Conservation (phyloP, 2,113 vertebrate genomes). For the Climacteris rufus region DNA sequence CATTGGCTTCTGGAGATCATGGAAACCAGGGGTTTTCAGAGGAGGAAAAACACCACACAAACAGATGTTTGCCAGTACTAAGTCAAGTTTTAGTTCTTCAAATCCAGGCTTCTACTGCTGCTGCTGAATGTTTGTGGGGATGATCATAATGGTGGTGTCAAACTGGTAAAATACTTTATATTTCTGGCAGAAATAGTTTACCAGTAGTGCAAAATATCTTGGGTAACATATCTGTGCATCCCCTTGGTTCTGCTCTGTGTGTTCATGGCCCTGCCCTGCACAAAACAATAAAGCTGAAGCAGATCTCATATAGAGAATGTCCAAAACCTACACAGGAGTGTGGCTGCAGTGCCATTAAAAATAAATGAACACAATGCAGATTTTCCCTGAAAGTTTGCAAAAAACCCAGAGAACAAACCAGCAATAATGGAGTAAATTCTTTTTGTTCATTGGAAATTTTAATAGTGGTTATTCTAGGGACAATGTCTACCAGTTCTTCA, state of each 20-base stretch:
- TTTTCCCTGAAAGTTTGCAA: neutral
- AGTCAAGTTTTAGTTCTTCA: neutral
- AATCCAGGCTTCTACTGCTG: neutral
- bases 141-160: neutral
- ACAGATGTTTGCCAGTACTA: neutral
- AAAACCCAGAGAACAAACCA: neutral
- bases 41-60: neutral
- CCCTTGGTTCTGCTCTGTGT: neutral
- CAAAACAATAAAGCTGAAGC: neutral
- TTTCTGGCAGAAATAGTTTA: neutral
- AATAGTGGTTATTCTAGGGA: neutral
- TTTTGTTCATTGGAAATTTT: neutral
- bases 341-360: neutral
- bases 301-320: neutral
- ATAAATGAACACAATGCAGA: neutral
- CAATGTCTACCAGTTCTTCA: neutral
- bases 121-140: neutral
- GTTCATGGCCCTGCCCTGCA: neutral
- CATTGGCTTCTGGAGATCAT: neutral
- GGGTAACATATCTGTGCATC: neutral
- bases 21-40: neutral
- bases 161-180: neutral
- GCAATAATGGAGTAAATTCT: neutral
- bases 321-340: neutral
- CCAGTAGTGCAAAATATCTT: neutral